Base-by-base conservation (phyloP, 2,797 vertebrate genomes). In the Platalea minor region DNA sequence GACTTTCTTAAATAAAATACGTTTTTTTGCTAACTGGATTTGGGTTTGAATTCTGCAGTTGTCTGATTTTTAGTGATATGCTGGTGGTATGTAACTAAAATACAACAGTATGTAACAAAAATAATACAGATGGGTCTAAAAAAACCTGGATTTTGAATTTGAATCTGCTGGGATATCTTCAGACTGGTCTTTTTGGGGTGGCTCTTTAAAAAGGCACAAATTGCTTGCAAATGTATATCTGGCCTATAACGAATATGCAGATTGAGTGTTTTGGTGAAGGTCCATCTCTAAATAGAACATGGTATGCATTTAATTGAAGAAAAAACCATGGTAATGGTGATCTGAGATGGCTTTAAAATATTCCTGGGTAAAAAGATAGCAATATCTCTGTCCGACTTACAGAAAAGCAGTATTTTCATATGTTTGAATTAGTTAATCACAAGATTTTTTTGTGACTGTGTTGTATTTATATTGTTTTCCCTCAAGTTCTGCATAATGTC, bases 181-280 rank as follows among this genome's bases (percentile, higher is more conserved):
- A 72, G 69, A 68, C 19, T 5, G 2, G 19, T 88, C 41, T 61
- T 77, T 84, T 86, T 84, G 33, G 61, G 26, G 12, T 67, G 39
- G 3, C 8, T 88, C 7, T 82, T 87, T 83, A 51, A 91, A 87
- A 59, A 54, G 3, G 17, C 53, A 70, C 31, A 41, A 5, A 88
- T 35, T 83, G 19, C 48, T 65, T 89, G 61, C 19, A 60, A 75
- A 25, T 82, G 25, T 88, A 0, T 82, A 51, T 78, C 35, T 69
- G 69, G 35, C 65, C 33, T 88, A 2, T 92, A 60, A 83, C 0
- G 10, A 85, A 85, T 89, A 51, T 29, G 69, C 91, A 95, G 92
- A 94, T 94, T 88, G 88, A 91, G 80, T 85, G 91, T 88, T 96
- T 82, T 91, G 85, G 82, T 95, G 89, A 93, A 94, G 92, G 93